Evolutionary conservation across 2,888 invertebrate species (phyloP).

Genomic region (Ptychoptera albimana): DNA sequence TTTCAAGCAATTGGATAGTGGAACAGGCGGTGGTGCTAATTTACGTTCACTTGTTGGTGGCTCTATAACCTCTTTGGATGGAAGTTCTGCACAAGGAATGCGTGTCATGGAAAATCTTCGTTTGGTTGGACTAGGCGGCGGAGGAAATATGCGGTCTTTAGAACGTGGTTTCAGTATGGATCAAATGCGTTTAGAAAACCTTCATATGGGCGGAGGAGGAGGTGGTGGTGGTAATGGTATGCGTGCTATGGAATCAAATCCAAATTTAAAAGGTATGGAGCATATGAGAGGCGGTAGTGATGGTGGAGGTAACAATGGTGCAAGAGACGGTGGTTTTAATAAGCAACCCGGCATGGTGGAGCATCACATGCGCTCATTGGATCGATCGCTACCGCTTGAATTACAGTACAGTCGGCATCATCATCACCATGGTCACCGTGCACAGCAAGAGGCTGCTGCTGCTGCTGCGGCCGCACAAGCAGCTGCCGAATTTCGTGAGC

Average conservation of each 20-base stretch:
- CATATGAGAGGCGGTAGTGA: constrained; percentile 10
- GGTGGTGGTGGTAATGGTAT: constrained; percentile 5
- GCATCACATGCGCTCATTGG: constrained; percentile 31
- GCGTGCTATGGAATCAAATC: constrained; percentile 14
- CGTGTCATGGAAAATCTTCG: constrained; percentile 11
- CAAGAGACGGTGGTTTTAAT: constrained; percentile 8
- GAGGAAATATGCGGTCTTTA: constrained; percentile 11
- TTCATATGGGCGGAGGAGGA: constrained; percentile 4
- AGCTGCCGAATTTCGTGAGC: constrained; percentile 28
- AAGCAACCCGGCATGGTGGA: constrained; percentile 20
- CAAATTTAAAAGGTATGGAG: constrained; percentile 5
- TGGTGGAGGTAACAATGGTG: constrained; percentile 4
- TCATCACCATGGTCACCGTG: constrained; percentile 15
- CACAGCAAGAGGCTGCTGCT: constrained; percentile 1
- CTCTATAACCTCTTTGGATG: constrained; percentile 13
- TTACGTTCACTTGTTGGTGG: constrained; percentile 10
- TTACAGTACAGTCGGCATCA: constrained; percentile 30
- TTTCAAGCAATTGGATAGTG: constrained; percentile 7
- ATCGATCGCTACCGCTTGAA: constrained; percentile 29
- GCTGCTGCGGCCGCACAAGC: constrained; percentile 4
- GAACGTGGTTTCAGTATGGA: constrained; percentile 18
- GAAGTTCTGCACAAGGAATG: constrained; percentile 10
- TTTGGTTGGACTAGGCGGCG: constrained; percentile 1
- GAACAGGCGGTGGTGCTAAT: constrained; percentile 4
- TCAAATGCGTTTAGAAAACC: constrained; percentile 14